Percentiles rank a stretch among this genome's conserved stretches.
Conservation (phyloP, 1,140 invertebrate species). For the Cydia fagiglandana region DNA sequence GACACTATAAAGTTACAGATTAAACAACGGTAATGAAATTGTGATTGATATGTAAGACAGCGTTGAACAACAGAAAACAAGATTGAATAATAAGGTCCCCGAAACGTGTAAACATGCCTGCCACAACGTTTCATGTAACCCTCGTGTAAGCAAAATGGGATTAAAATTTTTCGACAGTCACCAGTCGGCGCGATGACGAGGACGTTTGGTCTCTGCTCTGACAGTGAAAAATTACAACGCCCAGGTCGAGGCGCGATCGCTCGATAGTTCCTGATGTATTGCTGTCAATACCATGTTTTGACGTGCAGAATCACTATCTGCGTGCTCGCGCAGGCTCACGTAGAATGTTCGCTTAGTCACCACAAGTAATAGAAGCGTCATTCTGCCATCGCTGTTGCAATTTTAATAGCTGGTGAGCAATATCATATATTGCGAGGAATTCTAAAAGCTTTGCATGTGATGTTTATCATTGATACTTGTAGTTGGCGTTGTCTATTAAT, state of each 20-base stretch:
- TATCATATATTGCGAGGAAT: neutral
- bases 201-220: conserved; percentile 62
- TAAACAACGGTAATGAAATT: conserved; percentile 35
- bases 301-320: conserved; percentile 66
- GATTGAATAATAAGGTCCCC: conserved; percentile 23
- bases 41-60: conserved; percentile 25
- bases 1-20: conserved; percentile 40
- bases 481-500: neutral
- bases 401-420: conserved; percentile 49
- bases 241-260: conserved; percentile 56
- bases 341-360: conserved; percentile 61
- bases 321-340: conserved; percentile 44
- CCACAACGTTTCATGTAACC: conserved; percentile 51
- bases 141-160: conserved; percentile 55
- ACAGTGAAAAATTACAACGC: conserved; percentile 74
- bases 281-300: conserved; percentile 72
- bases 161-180: conserved; percentile 70
- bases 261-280: conserved; percentile 74
- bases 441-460: conserved; percentile 16
- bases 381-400: conserved; percentile 50
- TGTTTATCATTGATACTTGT: neutral
- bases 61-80: conserved; percentile 8
- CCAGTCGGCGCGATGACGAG: conserved; percentile 65
- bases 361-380: conserved; percentile 58
- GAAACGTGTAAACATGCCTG: conserved; percentile 35